phyloP scores from a whole-genome alignment of 2,113 vertebrate genomes.

The Daboia siamensis region DNA sequence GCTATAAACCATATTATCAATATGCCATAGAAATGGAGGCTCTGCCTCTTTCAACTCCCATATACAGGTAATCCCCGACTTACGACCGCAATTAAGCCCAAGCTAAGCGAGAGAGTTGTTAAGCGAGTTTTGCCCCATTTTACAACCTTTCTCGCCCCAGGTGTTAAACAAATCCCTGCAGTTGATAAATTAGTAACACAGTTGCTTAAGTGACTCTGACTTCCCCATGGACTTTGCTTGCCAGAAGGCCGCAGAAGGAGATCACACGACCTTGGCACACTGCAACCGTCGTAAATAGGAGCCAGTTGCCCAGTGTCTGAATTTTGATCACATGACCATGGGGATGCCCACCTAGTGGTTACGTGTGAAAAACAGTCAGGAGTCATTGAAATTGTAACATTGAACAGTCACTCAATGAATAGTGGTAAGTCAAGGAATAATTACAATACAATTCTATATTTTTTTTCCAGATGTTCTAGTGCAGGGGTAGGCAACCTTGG shows the following conservation, averaged over 20 bases:
- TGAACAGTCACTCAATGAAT: background rate
- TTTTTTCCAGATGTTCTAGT: too few relatives aligned
- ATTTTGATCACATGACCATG: background rate
- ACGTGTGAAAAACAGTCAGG: background rate
- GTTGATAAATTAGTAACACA: background rate
- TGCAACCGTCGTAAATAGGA: background rate
- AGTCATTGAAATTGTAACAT: background rate
- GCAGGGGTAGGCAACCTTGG: too few relatives aligned
- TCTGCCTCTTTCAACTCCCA: background rate
- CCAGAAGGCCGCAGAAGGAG: too few relatives aligned
- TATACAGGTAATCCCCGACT: background rate
- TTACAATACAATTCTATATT: too few relatives aligned
- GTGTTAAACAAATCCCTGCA: background rate
- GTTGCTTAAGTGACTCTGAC: background rate
- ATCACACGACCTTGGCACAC: background rate
- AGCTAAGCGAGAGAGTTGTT: background rate
- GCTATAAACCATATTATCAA: background rate
- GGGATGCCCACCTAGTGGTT: background rate
- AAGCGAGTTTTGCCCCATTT: background rate
- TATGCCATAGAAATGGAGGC: background rate
- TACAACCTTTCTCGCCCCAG: background rate
- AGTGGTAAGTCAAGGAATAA: too few relatives aligned
- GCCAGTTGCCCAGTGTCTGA: background rate
- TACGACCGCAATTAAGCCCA: background rate
- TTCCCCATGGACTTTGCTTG: too few relatives aligned